These are phyloP conservation scores for Eupsilia transversa DNA, from an alignment of 2,888 invertebrate species.

Conservation along the genomic window DNA sequence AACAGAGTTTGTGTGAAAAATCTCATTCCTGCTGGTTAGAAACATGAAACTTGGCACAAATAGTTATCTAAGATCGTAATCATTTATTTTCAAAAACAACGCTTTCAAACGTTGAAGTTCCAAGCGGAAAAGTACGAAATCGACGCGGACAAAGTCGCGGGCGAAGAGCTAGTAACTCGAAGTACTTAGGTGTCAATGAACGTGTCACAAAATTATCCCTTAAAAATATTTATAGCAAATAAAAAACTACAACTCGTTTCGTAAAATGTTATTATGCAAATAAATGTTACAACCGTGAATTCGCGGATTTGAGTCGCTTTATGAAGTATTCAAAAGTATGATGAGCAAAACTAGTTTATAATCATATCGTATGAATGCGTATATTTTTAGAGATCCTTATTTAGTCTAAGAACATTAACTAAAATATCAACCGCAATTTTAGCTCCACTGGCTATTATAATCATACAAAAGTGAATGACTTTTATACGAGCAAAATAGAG, in stretches of 20 bases:
- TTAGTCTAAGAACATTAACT: constrained; percentile 7
- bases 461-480: not conserved
- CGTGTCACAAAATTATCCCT: not conserved
- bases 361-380: constrained; percentile 48
- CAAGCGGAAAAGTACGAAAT: not conserved
- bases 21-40: not conserved
- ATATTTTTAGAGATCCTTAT: constrained; percentile 50
- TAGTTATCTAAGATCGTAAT: not conserved
- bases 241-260: constrained; percentile 11
- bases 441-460: constrained; percentile 5
- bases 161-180: not conserved
- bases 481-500: too few species aligned
- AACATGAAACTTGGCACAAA: not conserved
- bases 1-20: not conserved
- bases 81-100: not conserved
- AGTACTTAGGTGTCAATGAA: not conserved
- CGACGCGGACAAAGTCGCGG: not conserved
- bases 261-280: constrained; percentile 55
- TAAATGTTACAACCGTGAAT: constrained; percentile 60
- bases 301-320: constrained; percentile 62
- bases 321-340: constrained; percentile 47
- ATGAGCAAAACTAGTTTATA: constrained; percentile 66
- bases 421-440: constrained; percentile 19
- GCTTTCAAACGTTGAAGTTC: not conserved
- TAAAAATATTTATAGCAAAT: not conserved